A percentile compares a stretch with the other conserved stretches of the same genome.
Conservation (phyloP, 2,797 vertebrate species). For the Fistularia tabacaria region DNA sequence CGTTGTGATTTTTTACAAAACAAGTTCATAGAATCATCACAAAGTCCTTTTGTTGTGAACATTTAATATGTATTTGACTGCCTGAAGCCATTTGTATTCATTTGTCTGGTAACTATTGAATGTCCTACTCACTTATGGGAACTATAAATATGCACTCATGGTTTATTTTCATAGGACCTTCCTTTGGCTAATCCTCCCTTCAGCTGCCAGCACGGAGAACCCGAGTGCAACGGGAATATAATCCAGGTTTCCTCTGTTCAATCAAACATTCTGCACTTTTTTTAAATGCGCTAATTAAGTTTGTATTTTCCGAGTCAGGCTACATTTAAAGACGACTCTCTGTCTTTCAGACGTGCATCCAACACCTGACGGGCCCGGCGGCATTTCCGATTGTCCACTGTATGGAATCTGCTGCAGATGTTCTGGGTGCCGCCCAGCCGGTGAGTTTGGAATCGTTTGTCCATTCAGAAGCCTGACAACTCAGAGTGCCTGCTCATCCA, state of each 20-base stretch:
- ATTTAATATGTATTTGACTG: too few species aligned
- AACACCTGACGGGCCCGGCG: conserved; percentile 54
- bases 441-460: conserved; percentile 43
- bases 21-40: too few species aligned
- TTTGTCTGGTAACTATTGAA: not conserved
- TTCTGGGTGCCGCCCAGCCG: conserved; percentile 54
- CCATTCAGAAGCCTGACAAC: too few species aligned
- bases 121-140: too few species aligned
- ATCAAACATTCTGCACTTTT: not conserved
- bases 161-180: conserved; percentile 52
- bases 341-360: conserved; percentile 77
- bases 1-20: too few species aligned
- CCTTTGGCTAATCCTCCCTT: conserved; percentile 70
- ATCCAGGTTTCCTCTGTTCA: conserved; percentile 74
- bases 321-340: not conserved
- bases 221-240: conserved; percentile 82
- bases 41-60: too few species aligned
- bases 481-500: too few species aligned
- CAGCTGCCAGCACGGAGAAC: conserved; percentile 81
- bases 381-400: conserved; percentile 77
- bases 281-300: not conserved
- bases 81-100: too few species aligned
- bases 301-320: too few species aligned
- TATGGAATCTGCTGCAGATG: conserved; percentile 74
- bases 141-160: not conserved